phyloP scores from a whole-genome alignment of 2,113 vertebrate genomes.

The Neotoma lepida region DNA sequence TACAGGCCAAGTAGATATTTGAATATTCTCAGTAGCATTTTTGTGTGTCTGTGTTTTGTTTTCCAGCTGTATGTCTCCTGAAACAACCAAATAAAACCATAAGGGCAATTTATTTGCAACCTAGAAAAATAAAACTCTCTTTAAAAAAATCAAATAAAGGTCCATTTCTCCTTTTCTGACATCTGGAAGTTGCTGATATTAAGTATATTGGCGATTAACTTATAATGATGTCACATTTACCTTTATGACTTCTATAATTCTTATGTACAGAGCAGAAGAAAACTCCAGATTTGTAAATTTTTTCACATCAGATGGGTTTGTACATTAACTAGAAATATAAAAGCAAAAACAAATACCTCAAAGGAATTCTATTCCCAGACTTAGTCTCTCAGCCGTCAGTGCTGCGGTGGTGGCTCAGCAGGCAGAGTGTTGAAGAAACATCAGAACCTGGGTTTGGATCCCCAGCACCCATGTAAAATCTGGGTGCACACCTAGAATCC shows the following conservation, averaged over 20 bases:
- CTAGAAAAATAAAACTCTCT: conserved; percentile 28
- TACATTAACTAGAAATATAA: conserved; percentile 41
- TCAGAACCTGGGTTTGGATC: not conserved
- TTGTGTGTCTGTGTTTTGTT: not conserved
- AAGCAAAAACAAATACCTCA: conserved; percentile 40
- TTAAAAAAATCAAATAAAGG: conserved; percentile 57
- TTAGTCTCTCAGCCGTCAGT: not conserved
- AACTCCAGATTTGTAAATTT: conserved; percentile 16
- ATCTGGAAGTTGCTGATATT: conserved; percentile 38
- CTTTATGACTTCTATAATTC: conserved; percentile 28
- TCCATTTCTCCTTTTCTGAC: not conserved
- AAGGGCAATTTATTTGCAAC: conserved; percentile 39
- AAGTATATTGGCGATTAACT: conserved; percentile 31
- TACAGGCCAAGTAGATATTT: not conserved
- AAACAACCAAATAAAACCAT: conserved; percentile 35
- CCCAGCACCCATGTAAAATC: not conserved
- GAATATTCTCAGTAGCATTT: not conserved
- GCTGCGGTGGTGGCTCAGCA: not conserved
- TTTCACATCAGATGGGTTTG: not conserved
- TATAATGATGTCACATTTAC: not conserved
- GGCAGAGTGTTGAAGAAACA: not conserved
- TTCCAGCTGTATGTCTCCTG: conserved; percentile 17
- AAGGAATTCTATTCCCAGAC: not conserved
- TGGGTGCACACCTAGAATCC: not conserved
- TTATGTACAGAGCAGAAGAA: not conserved